A percentile compares a stretch with the other conserved stretches of the same genome.
Conservation (phyloP, 2,888 invertebrate species). For the Philonicus albiceps region DNA sequence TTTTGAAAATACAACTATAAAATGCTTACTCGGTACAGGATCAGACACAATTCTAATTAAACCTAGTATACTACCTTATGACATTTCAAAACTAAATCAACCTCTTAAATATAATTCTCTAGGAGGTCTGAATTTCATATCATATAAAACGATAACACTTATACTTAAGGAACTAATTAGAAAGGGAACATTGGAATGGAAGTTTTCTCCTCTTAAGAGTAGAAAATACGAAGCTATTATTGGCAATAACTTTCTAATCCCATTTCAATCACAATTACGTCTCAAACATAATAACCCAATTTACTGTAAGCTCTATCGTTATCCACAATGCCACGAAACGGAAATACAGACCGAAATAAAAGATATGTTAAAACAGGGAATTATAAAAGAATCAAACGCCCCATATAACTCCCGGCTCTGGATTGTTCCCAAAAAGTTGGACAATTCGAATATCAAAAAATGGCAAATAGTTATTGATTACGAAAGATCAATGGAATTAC, state of each 20-base stretch:
- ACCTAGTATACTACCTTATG: neutral
- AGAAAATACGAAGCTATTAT: conserved; percentile 30
- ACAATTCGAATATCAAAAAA: neutral
- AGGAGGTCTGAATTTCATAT: neutral
- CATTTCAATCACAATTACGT: conserved; percentile 14
- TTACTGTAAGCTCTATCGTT: neutral
- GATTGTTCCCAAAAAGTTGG: neutral
- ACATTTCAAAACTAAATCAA: no score
- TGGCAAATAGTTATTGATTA: neutral
- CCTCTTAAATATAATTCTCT: conserved; percentile 19
- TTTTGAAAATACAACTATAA: neutral
- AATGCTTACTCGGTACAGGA: conserved; percentile 31
- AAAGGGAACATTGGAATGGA: conserved; percentile 23
- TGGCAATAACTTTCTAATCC: neutral
- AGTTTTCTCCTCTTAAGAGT: conserved; percentile 22
- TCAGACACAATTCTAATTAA: conserved; percentile 36
- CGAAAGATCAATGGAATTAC: neutral
- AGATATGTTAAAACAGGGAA: neutral
- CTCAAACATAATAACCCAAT: neutral
- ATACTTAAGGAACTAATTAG: conserved; percentile 23
- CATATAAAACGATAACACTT: conserved; percentile 24
- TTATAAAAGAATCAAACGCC: neutral
- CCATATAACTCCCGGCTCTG: neutral
- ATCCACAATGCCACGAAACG: neutral
- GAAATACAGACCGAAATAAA: neutral